Conservation (phyloP, 2,797 vertebrate genomes). For the Propithecus perrieri region DNA sequence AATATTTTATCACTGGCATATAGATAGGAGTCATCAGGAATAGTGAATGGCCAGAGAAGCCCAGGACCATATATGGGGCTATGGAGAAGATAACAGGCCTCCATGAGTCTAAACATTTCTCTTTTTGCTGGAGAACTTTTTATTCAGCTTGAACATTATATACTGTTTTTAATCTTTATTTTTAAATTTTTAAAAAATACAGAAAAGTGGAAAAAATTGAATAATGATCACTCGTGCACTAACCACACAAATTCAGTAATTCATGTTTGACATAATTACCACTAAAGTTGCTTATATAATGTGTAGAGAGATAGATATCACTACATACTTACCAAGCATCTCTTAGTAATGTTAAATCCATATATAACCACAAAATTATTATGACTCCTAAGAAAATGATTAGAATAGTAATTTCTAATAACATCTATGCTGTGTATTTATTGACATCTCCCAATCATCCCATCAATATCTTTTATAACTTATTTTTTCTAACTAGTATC, state of each 20-base stretch:
- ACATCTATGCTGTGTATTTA: not conserved
- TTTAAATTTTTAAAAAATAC: not conserved
- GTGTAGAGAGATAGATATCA: not conserved
- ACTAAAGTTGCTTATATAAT: not conserved
- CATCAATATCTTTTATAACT: not conserved
- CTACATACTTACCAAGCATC: not conserved
- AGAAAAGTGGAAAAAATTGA: not conserved
- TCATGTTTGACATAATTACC: not conserved
- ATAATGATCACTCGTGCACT: not conserved
- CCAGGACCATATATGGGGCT: not conserved
- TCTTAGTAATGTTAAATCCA: not conserved
- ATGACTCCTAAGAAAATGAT: not conserved
- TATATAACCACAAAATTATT: not conserved
- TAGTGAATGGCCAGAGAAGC: not conserved
- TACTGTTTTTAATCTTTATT: not conserved
- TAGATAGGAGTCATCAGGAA: slow-evolving; percentile 62
- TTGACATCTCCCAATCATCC: not conserved
- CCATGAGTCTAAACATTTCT: not conserved
- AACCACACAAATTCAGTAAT: not conserved
- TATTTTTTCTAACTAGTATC: not conserved
- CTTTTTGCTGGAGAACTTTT: not conserved
- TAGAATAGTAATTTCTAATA: not conserved
- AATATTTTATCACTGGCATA: slow-evolving; percentile 83
- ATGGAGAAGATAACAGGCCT: not conserved
- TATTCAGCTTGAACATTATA: not conserved